Percentiles rank a stretch among this genome's conserved stretches.
Conservation (phyloP, 1,140 invertebrate species). For the Drosophila oshimai region DNA sequence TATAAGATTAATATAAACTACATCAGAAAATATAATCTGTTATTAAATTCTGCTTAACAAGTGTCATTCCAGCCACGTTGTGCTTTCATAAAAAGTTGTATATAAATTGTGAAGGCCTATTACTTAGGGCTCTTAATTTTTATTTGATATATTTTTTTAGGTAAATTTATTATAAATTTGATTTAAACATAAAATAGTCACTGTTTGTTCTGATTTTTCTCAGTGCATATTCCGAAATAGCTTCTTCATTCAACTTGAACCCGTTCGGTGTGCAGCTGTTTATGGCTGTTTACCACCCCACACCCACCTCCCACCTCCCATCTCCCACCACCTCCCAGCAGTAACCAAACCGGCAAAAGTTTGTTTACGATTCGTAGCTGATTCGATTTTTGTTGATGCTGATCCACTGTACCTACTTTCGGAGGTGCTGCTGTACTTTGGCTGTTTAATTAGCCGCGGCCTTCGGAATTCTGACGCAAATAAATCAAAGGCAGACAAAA, state of each 20-base stretch:
- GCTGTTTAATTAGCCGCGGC: conserved; percentile 50
- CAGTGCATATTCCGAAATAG: conserved; percentile 17
- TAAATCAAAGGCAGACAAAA: conserved; percentile 47
- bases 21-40: too few relatives aligned
- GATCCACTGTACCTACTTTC: conserved; percentile 7
- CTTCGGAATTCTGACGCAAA: conserved; percentile 44
- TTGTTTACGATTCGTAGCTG: conserved; percentile 38
- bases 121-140: too few relatives aligned
- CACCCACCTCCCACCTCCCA: not conserved
- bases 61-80: too few relatives aligned
- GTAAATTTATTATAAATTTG: too few relatives aligned
- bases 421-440: conserved; percentile 5
- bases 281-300: conserved; percentile 18
- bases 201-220: not conserved
- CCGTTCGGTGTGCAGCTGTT: conserved; percentile 54
- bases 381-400: conserved; percentile 24
- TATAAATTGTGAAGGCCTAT: too few relatives aligned
- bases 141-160: too few relatives aligned
- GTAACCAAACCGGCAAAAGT: conserved; percentile 21
- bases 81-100: too few relatives aligned
- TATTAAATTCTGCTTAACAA: too few relatives aligned
- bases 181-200: not conserved
- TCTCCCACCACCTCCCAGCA: conserved; percentile 1
- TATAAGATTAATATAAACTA: too few relatives aligned
- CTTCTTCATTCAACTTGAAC: conserved; percentile 29